These are phyloP conservation scores for Procambarus clarkii DNA, from an alignment of 1,140 invertebrate genomes.

Conservation along the genomic window DNA sequence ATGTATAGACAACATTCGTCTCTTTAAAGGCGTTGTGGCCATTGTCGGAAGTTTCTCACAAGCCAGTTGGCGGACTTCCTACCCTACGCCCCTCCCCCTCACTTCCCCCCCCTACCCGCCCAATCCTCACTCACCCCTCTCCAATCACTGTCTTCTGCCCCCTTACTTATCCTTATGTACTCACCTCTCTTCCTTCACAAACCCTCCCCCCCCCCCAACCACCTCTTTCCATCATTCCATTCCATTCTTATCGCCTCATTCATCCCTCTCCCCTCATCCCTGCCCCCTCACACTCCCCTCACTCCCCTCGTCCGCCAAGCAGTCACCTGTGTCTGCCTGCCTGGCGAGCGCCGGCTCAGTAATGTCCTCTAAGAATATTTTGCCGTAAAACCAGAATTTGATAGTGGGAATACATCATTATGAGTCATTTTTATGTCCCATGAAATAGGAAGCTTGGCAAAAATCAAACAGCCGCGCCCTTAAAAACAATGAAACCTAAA, in stretches of 20 bases:
- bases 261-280: background rate
- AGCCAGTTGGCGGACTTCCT: too few relatives aligned
- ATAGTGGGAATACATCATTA: slow-evolving; percentile 63
- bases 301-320: background rate
- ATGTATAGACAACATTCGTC: too few relatives aligned
- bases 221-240: background rate
- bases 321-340: background rate
- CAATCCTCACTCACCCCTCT: background rate
- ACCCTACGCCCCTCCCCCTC: too few relatives aligned
- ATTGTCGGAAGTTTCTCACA: too few relatives aligned
- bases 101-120: background rate
- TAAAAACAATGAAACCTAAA: slow-evolving; percentile 65
- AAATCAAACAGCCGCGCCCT: slow-evolving; percentile 65
- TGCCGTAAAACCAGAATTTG: slow-evolving; percentile 38
- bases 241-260: background rate
- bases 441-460: slow-evolving; percentile 61
- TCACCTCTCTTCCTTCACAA: background rate
- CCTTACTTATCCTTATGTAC: too few relatives aligned
- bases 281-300: too few relatives aligned
- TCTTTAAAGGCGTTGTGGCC: too few relatives aligned
- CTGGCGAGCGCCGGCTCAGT: background rate
- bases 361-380: background rate
- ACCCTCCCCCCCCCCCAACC: background rate
- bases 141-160: background rate
- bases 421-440: slow-evolving; percentile 67